Evolutionary conservation across 2,113 vertebrate genomes (phyloP), one percentile per base, ranked within the genome.

Genomic region (Ochotona princeps): DNA sequence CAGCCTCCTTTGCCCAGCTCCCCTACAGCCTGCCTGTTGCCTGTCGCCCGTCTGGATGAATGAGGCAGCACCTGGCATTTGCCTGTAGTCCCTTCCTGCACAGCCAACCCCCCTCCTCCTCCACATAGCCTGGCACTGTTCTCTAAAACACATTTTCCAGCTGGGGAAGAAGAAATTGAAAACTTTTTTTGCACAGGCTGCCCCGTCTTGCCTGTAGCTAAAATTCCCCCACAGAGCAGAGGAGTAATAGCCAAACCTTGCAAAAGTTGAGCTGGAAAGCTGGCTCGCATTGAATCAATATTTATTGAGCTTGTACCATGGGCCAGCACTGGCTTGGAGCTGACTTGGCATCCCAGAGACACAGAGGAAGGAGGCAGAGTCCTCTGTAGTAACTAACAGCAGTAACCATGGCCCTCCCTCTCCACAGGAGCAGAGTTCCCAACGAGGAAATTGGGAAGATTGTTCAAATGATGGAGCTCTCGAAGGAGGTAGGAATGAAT

Each of bases 161-260:
- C 21, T 47, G 32, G 72, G 84, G 65, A 84, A 32, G 20, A 87
- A 93, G n/a, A 95, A 96, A 93, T 94, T 1, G 8, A 95, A 93
- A 88, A 44, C 75, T 85, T 87, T 83, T 89, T 91, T 92, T 35
- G 51, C 11, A 44, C 88, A 88, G 88, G 85, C 79, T 90, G 49
- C 66, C 76, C 38, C 88, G 93, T 83, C 81, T 61, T 0, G 1
- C 90, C 88, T 21, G 8, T 23, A 38, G 85, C 90, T 93, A 70
- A 78, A 94, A 94, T n/a, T n/a, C 44, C 32, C 60, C 69, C 65
- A 47, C 18, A 82, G 72, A 87, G 73, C 4, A 82, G 70, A 73
- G 30, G 70, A 73, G 30, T 51, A 70, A 84, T 66, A 67, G 49
- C 35, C 51, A 70, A 10, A 82, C 80, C 26, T 44, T 26, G 30